Conservation (phyloP, 2,113 vertebrate genomes). For the Miniopterus natalensis region DNA sequence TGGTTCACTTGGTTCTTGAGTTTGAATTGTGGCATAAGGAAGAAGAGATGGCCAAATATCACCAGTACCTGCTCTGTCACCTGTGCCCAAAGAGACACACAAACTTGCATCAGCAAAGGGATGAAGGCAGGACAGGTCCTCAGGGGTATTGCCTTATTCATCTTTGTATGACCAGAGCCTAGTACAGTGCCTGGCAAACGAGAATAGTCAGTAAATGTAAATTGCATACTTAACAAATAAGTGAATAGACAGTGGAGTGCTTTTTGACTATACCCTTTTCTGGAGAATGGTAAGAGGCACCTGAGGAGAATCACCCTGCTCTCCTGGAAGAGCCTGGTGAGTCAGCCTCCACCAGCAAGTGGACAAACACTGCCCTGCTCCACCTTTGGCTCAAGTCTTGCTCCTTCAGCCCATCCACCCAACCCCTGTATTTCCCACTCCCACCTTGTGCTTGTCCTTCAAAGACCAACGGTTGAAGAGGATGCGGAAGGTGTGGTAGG, state of each 20-base stretch:
- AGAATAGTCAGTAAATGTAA: not conserved
- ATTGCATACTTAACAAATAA: not conserved
- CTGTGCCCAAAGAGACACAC: not conserved
- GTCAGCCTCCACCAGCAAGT: not conserved
- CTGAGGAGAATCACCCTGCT: not conserved
- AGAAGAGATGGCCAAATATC: constrained; percentile 40
- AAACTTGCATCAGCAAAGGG: not conserved
- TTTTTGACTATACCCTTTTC: not conserved
- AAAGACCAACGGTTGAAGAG: constrained; percentile 18
- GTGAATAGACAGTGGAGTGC: not conserved
- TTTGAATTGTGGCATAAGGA: constrained; percentile 26
- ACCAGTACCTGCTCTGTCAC: constrained; percentile 22
- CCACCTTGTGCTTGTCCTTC: not conserved
- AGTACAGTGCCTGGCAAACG: not conserved
- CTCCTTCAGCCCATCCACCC: not conserved
- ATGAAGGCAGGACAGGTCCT: not conserved
- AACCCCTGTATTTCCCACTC: not conserved
- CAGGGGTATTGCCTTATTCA: not conserved
- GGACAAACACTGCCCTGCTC: not conserved
- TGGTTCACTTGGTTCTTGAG: constrained; percentile 46
- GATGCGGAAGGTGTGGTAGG: not conserved
- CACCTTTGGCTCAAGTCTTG: not conserved
- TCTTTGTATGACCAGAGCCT: not conserved
- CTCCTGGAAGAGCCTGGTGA: not conserved
- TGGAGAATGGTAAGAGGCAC: not conserved